phyloP scores from a whole-genome alignment of 37 sponge, comb jelly and placozoan genomes.

The Halisarca cf. caerulea region DNA sequence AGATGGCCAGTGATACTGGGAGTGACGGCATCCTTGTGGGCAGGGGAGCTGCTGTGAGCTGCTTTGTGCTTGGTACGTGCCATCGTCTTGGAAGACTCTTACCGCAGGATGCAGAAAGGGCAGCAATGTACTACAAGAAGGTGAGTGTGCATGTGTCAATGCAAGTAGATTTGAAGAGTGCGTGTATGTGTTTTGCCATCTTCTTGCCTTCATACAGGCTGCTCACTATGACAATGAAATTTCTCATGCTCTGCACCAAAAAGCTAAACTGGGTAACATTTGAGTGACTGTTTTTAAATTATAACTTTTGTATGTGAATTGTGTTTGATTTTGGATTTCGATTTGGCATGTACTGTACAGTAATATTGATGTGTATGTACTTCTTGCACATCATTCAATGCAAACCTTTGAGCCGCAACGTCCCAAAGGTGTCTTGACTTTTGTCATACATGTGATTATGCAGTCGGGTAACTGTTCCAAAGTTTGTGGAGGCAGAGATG shows the following conservation, averaged over 20 bases:
- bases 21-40: neutral
- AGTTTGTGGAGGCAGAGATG: too few species aligned
- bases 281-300: neutral
- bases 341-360: too few species aligned
- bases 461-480: too few species aligned
- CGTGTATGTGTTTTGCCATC: neutral
- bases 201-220: slow-evolving; percentile 29
- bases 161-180: neutral
- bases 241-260: slow-evolving; percentile 55
- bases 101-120: slow-evolving; percentile 26
- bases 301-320: too few species aligned
- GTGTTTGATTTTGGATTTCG: too few species aligned
- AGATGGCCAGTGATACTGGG: neutral
- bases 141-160: slow-evolving; percentile 10
- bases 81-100: slow-evolving; percentile 63
- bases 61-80: slow-evolving; percentile 67
- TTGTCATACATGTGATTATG: too few species aligned
- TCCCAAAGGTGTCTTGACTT: too few species aligned
- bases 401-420: too few species aligned
- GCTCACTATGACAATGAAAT: slow-evolving; percentile 32
- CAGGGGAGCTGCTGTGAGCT: slow-evolving; percentile 58
- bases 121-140: slow-evolving; percentile 44
- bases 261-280: slow-evolving; percentile 47
- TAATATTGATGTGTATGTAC: too few species aligned
- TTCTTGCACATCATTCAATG: too few species aligned